Percentiles rank a stretch among this genome's conserved stretches.
phyloP scores from a whole-genome alignment of 2,797 vertebrate species.

The Buceros bicornis region DNA sequence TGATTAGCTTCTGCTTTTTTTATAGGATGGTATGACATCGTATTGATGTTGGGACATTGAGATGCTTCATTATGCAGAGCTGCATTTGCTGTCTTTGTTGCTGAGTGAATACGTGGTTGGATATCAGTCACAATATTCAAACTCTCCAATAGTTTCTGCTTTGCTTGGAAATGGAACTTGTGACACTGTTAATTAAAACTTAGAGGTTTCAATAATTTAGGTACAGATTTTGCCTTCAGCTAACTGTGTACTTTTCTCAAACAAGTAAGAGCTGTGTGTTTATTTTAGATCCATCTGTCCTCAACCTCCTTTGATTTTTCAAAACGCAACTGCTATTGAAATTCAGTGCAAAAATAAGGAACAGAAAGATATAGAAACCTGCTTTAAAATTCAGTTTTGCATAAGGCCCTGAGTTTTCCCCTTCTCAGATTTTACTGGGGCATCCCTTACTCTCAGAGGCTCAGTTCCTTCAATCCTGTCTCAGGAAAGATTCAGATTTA shows the following conservation, averaged over 20 bases:
- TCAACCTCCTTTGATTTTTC: constrained; percentile 34
- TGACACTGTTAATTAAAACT: constrained; percentile 48
- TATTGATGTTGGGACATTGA: not conserved
- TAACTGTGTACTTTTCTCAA: constrained; percentile 42
- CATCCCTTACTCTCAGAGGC: constrained; percentile 4
- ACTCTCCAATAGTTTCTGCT: not conserved
- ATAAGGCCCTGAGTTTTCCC: not conserved
- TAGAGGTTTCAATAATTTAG: constrained; percentile 43
- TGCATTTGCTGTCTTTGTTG: not conserved
- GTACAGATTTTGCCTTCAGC: constrained; percentile 54
- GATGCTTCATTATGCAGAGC: not conserved
- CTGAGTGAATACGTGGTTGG: not conserved
- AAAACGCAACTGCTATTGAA: constrained; percentile 9
- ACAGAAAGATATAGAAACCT: constrained; percentile 8
- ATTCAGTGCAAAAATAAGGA: constrained; percentile 26
- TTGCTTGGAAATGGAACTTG: not conserved
- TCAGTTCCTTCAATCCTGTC: not conserved
- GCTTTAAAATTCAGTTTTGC: constrained; percentile 33
- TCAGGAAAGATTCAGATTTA: not conserved
- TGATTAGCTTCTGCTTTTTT: not conserved
- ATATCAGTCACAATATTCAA: not conserved
- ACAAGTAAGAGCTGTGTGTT: constrained; percentile 23
- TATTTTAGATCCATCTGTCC: constrained; percentile 46
- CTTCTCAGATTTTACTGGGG: constrained; percentile 7
- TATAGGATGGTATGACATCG: not conserved